A percentile compares a stretch with the other conserved stretches of the same genome.
These are phyloP conservation scores for Spicauda simplicius DNA, from an alignment of 2,888 invertebrate species.

Conservation along the genomic window DNA sequence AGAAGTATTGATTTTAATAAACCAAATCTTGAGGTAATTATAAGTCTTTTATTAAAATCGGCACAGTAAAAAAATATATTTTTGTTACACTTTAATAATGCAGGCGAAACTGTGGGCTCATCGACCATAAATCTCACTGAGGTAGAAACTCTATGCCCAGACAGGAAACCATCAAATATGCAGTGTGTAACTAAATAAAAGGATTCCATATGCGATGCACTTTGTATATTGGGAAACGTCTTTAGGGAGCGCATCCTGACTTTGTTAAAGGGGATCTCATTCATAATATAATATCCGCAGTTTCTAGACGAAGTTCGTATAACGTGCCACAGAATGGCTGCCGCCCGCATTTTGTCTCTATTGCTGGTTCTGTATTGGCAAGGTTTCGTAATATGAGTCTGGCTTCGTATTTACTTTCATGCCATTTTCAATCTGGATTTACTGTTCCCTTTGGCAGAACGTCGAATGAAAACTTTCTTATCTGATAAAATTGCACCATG, in stretches of 20 bases:
- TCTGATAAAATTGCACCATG: background rate
- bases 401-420: conserved; percentile 31
- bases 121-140: background rate
- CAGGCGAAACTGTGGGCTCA: no score
- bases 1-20: no score
- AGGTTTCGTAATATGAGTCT: background rate
- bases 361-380: background rate
- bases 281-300: background rate
- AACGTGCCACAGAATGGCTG: background rate
- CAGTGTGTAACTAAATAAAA: background rate
- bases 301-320: background rate
- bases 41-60: no score
- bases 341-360: background rate
- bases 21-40: no score
- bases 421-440: background rate
- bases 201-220: background rate
- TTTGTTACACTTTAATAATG: no score
- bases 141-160: background rate
- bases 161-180: background rate
- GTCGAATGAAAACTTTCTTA: background rate
- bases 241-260: background rate
- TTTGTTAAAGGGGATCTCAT: background rate
- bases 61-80: no score
- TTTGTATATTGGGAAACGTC: background rate
- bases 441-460: background rate